Conservation (phyloP, 2,888 invertebrate genomes). For the Chrysodeixis includens region DNA sequence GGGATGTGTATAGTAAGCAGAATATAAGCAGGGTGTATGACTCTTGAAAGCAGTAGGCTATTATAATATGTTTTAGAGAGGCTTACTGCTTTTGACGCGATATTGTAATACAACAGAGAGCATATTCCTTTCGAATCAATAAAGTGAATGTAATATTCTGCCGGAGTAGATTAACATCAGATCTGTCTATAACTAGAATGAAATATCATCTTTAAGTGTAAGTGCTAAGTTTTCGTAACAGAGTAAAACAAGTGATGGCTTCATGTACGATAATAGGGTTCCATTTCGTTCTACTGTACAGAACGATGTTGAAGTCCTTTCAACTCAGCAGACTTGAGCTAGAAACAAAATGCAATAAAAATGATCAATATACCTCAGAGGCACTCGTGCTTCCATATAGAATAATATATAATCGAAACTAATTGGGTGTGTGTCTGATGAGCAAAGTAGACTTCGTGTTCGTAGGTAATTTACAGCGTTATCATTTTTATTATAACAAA, state of each 20-base stretch:
- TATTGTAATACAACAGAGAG: conserved; percentile 82
- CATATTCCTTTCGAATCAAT: conserved; percentile 74
- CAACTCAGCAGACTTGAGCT: conserved; percentile 63
- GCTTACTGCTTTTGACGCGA: conserved; percentile 81
- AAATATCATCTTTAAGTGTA: conserved; percentile 74
- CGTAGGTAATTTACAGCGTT: conserved; percentile 63
- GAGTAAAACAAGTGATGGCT: conserved; percentile 68
- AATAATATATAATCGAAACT: conserved; percentile 70
- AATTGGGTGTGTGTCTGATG: conserved; percentile 72
- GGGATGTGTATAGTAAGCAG: conserved; percentile 69
- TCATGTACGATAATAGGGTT: conserved; percentile 63
- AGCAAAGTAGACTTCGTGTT: conserved; percentile 62
- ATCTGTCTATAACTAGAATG: conserved; percentile 81
- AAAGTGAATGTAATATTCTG: conserved; percentile 70
- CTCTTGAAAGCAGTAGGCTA: conserved; percentile 83
- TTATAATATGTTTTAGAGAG: conserved; percentile 88
- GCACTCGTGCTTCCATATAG: conserved; percentile 80
- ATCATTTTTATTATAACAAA: conserved; percentile 65
- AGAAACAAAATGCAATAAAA: conserved; percentile 74
- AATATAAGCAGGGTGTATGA: conserved; percentile 72
- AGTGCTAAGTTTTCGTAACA: conserved; percentile 73
- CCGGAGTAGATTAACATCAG: conserved; percentile 81
- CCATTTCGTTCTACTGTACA: conserved; percentile 67
- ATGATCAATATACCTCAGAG: conserved; percentile 84
- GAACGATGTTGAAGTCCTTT: conserved; percentile 66